Conservation (phyloP, 2,888 invertebrate genomes). For the Netelia virgata region DNA sequence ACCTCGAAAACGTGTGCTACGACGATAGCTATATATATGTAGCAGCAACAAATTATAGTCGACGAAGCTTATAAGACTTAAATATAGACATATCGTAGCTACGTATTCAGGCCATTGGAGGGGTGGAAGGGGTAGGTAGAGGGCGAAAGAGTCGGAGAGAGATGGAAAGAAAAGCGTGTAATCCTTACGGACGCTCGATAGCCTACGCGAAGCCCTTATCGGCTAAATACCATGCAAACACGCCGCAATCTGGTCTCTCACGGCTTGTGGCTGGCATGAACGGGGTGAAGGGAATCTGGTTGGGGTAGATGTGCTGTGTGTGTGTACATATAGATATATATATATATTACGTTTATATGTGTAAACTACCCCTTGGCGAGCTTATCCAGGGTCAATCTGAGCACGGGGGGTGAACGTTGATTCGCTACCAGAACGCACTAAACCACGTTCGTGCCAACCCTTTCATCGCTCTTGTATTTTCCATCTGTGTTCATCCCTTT, state of each 20-base stretch:
- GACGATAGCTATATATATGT: background rate
- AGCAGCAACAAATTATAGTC: constrained; percentile 30
- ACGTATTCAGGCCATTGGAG: background rate
- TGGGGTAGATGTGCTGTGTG: constrained; percentile 9
- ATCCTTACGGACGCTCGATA: constrained; percentile 77
- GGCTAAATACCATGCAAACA: constrained; percentile 81
- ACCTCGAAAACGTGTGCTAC: constrained; percentile 12
- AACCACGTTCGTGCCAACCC: constrained; percentile 67
- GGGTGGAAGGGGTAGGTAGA: background rate
- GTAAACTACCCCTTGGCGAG: constrained; percentile 11
- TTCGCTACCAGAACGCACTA: constrained; percentile 37
- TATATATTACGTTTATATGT: background rate
- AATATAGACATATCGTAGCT: background rate
- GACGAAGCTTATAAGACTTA: constrained; percentile 16
- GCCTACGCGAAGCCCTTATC: constrained; percentile 76
- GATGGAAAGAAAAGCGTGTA: constrained; percentile 75
- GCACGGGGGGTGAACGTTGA: constrained; percentile 10
- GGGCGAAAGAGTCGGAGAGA: constrained; percentile 8
- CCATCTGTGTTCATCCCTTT: constrained; percentile 22
- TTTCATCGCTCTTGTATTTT: constrained; percentile 42
- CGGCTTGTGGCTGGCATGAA: constrained; percentile 47
- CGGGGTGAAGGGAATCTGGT: constrained; percentile 7
- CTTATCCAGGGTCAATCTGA: constrained; percentile 62
- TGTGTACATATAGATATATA: too few species aligned
- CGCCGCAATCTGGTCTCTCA: constrained; percentile 75